phyloP scores from a whole-genome alignment of 1,140 invertebrate species.

The Elymnias hypermnestra region DNA sequence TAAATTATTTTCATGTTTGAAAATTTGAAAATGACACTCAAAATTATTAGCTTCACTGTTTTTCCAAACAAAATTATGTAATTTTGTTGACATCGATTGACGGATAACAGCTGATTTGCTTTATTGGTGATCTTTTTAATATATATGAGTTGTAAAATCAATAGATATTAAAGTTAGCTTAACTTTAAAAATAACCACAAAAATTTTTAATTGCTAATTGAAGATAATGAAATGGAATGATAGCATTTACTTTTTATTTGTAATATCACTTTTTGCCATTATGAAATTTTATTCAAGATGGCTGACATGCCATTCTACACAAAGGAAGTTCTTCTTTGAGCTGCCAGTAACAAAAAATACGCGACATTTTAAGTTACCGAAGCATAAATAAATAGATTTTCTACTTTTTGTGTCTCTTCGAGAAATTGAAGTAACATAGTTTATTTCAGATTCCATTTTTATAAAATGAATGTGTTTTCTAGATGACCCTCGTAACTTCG shows the following conservation, averaged over 20 bases:
- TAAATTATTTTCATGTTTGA: constrained; percentile 46
- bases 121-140: constrained; percentile 66
- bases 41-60: constrained; percentile 66
- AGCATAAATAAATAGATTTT: no score
- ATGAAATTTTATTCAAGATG: constrained; percentile 68
- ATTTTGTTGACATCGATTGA: constrained; percentile 76
- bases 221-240: constrained; percentile 30
- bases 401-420: no score
- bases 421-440: no score
- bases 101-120: constrained; percentile 75
- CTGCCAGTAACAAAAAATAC: constrained; percentile 32
- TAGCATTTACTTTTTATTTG: constrained; percentile 56
- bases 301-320: constrained; percentile 29
- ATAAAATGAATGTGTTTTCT: no score
- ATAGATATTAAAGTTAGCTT: constrained; percentile 23
- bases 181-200: constrained; percentile 35
- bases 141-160: constrained; percentile 23
- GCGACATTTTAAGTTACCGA: no score
- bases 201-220: constrained; percentile 41
- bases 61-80: constrained; percentile 76
- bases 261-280: constrained; percentile 54
- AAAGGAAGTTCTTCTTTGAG: constrained; percentile 19
- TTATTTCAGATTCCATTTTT: no score
- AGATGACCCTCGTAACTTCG: no score
- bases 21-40: constrained; percentile 62